These are phyloP conservation scores for Choristoneura fumiferana DNA, from an alignment of 1,140 invertebrate genomes.

Conservation along the genomic window DNA sequence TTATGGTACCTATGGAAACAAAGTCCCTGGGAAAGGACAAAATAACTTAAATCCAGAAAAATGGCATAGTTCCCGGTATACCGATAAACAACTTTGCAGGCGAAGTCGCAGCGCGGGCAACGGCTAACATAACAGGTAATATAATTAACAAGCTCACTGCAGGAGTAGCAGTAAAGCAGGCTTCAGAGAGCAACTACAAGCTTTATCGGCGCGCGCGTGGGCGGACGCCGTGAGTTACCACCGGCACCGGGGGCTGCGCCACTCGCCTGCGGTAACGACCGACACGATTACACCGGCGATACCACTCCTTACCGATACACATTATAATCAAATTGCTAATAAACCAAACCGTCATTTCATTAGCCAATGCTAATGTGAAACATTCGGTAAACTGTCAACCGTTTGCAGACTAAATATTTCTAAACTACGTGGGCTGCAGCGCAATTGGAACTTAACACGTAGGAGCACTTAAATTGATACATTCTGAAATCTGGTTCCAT, in stretches of 20 bases:
- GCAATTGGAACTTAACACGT: slow-evolving; percentile 29
- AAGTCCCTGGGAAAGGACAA: no score
- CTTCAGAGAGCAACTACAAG: slow-evolving; percentile 33
- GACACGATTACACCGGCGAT: slow-evolving; percentile 35
- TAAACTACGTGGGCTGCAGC: slow-evolving; percentile 15
- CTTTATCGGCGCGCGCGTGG: slow-evolving; percentile 29
- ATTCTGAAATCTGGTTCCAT: slow-evolving; percentile 43
- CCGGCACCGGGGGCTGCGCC: slow-evolving; percentile 26
- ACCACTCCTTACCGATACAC: slow-evolving; percentile 31
- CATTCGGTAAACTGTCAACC: slow-evolving; percentile 28
- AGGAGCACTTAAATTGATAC: slow-evolving; percentile 49
- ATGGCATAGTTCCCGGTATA: no score
- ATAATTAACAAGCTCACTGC: slow-evolving; percentile 36
- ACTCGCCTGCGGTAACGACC: slow-evolving; percentile 23
- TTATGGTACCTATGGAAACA: no score
- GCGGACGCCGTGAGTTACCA: slow-evolving; percentile 36
- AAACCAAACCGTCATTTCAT: slow-evolving; percentile 27
- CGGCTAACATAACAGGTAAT: slow-evolving; percentile 21
- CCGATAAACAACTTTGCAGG: no score
- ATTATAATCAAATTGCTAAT: slow-evolving; percentile 38
- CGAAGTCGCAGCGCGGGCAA: no score
- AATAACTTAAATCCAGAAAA: no score
- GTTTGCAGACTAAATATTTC: slow-evolving; percentile 27
- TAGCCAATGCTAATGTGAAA: slow-evolving; percentile 26
- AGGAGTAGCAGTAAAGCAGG: slow-evolving; percentile 27